Evolutionary conservation across 2,888 invertebrate genomes (phyloP).

Genomic region (Petrolisthes manimaculis): DNA sequence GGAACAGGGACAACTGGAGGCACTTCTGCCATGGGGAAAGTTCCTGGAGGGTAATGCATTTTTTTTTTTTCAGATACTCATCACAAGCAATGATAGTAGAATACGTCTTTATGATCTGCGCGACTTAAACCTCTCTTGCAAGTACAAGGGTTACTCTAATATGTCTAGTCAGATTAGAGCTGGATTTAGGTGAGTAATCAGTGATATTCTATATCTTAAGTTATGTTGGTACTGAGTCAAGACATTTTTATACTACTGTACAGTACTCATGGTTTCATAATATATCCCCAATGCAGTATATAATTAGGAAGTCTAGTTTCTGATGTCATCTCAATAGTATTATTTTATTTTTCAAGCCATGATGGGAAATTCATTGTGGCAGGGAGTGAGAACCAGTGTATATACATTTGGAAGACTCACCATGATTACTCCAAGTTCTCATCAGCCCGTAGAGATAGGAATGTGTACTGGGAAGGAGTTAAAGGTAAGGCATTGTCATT

Average conservation of each 20-base stretch:
- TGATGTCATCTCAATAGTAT: neutral
- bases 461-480: conserved; percentile 96
- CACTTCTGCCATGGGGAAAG: neutral
- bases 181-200: conserved; percentile 77
- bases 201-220: too few relatives aligned
- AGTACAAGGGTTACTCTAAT: conserved; percentile 93
- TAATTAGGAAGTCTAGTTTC: too few relatives aligned
- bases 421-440: conserved; percentile 96
- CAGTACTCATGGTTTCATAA: too few relatives aligned
- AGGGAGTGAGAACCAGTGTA: conserved; percentile 96
- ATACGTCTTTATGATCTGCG: conserved; percentile 95
- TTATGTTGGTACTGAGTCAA: too few relatives aligned
- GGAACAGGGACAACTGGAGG: too few relatives aligned
- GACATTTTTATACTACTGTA: too few relatives aligned
- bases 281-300: too few relatives aligned
- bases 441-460: conserved; percentile 90
- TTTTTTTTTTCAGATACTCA: conserved; percentile 77
- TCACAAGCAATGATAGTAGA: conserved; percentile 97
- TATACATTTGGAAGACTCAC: conserved; percentile 98
- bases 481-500: conserved; percentile 73
- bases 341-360: conserved; percentile 76
- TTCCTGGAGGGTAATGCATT: conserved; percentile 16
- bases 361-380: conserved; percentile 97
- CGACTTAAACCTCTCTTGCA: conserved; percentile 94
- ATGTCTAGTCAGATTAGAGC: conserved; percentile 97